Percentiles rank a stretch among this genome's conserved stretches.
These are phyloP conservation scores for Lagria hirta DNA, from an alignment of 2,888 invertebrate species.

Conservation along the genomic window DNA sequence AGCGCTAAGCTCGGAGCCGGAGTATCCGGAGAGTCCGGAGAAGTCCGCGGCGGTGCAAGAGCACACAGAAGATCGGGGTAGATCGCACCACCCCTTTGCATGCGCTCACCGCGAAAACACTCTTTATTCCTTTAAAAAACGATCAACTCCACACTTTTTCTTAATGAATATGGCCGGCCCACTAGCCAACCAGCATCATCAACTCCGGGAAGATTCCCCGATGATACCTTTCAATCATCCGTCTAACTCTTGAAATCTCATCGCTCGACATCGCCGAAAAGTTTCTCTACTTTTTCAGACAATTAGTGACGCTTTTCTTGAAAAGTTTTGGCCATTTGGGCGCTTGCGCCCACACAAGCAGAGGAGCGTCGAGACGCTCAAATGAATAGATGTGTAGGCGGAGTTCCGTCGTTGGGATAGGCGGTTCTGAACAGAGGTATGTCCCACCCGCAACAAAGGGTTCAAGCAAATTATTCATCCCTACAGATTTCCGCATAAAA, in stretches of 20 bases:
- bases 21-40: slow-evolving; percentile 15
- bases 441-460: slow-evolving; percentile 53
- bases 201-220: slow-evolving; percentile 36
- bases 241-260: slow-evolving; percentile 1
- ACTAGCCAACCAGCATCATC: slow-evolving; percentile 50
- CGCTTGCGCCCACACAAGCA: slow-evolving; percentile 43
- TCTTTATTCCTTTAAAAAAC: slow-evolving; percentile 48
- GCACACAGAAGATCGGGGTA: slow-evolving; percentile 35
- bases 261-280: no score
- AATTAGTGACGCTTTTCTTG: slow-evolving; percentile 29
- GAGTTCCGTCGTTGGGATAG: slow-evolving; percentile 48
- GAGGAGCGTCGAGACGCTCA: slow-evolving; percentile 46
- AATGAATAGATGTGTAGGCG: slow-evolving; percentile 52
- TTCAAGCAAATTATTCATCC: slow-evolving; percentile 54
- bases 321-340: slow-evolving; percentile 38
- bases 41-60: slow-evolving; percentile 28
- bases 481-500: slow-evolving; percentile 51
- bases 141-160: slow-evolving; percentile 49
- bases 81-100: slow-evolving; percentile 51
- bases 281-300: slow-evolving; percentile 13
- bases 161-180: slow-evolving; percentile 50
- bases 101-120: slow-evolving; percentile 47
- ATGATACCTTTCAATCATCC: slow-evolving; percentile 29
- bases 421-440: slow-evolving; percentile 50
- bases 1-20: slow-evolving; percentile 3